Percentiles rank a stretch among this genome's conserved stretches.
phyloP scores from a whole-genome alignment of 2,797 vertebrate genomes.

The Crocodylus rhombifer region DNA sequence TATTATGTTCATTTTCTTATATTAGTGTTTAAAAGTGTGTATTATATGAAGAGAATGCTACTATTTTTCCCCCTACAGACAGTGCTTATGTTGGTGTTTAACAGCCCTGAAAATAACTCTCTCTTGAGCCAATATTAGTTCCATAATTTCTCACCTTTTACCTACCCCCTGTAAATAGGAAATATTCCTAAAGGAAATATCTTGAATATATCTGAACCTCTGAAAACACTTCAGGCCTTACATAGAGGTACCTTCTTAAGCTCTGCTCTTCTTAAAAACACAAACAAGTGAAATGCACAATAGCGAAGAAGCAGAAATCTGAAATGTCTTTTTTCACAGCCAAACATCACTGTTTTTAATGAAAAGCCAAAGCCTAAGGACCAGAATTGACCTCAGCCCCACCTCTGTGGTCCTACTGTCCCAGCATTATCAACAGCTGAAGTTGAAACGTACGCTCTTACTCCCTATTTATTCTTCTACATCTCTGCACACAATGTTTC shows the following conservation, averaged over 20 bases:
- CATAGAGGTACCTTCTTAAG: background rate
- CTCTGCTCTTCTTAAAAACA: background rate
- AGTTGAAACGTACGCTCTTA: conserved; percentile 39
- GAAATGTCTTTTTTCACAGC: background rate
- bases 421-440: background rate
- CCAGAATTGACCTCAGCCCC: background rate
- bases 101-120: background rate
- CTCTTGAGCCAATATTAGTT: background rate
- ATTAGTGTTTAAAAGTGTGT: background rate
- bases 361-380: background rate
- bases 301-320: background rate
- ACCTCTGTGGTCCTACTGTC: conserved; percentile 21
- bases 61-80: background rate
- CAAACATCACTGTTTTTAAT: background rate
- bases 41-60: background rate
- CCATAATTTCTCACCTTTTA: background rate
- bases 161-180: background rate
- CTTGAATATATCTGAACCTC: conserved; percentile 15
- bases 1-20: background rate
- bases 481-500: background rate
- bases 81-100: background rate
- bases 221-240: background rate
- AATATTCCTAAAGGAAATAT: conserved; percentile 21
- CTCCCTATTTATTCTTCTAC: background rate
- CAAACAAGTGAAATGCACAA: background rate